A percentile compares a stretch with the other conserved stretches of the same genome.
Conservation (phyloP, 92 coral and sea anemone species). For the Palythoa grandiflora region DNA sequence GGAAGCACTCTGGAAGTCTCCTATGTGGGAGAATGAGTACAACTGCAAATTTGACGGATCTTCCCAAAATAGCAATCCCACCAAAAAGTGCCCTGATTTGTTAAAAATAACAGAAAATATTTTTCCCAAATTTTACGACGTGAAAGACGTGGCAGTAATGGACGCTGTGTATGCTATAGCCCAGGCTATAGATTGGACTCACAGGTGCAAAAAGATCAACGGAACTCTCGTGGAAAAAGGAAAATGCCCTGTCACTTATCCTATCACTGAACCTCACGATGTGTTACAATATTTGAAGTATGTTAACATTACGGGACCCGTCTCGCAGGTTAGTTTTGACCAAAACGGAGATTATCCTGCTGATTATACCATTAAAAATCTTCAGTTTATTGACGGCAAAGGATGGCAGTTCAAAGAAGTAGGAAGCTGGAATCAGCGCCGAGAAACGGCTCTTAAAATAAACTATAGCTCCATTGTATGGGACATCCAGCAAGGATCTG, state of each 20-base stretch:
- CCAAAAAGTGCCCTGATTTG: slow-evolving; percentile 53
- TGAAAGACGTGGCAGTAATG: slow-evolving; percentile 76
- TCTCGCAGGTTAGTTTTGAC: slow-evolving; percentile 66
- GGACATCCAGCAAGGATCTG: slow-evolving; percentile 44
- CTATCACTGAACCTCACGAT: slow-evolving; percentile 59
- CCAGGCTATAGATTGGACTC: slow-evolving; percentile 81
- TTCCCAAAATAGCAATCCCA: slow-evolving; percentile 5
- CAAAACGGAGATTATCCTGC: slow-evolving; percentile 75
- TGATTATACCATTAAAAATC: slow-evolving; percentile 71
- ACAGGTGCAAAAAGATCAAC: slow-evolving; percentile 59
- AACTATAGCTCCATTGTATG: slow-evolving; percentile 58
- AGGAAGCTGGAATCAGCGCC: slow-evolving; percentile 76
- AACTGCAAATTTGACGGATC: slow-evolving; percentile 60
- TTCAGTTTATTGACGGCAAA: slow-evolving; percentile 58
- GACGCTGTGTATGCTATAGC: slow-evolving; percentile 95
- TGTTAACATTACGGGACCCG: slow-evolving; percentile 59
- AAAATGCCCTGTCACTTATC: slow-evolving; percentile 62
- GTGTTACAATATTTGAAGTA: slow-evolving; percentile 61
- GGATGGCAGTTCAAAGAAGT: slow-evolving; percentile 67
- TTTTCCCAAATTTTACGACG: slow-evolving; percentile 60
- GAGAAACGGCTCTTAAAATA: slow-evolving; percentile 50
- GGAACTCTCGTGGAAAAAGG: slow-evolving; percentile 34
- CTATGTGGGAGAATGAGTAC: slow-evolving; percentile 52
- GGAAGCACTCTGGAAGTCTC: slow-evolving; percentile 70
- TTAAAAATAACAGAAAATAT: slow-evolving; percentile 54